These are phyloP conservation scores for Intellagama lesueurii DNA, from an alignment of 2,797 vertebrate species.

Conservation along the genomic window DNA sequence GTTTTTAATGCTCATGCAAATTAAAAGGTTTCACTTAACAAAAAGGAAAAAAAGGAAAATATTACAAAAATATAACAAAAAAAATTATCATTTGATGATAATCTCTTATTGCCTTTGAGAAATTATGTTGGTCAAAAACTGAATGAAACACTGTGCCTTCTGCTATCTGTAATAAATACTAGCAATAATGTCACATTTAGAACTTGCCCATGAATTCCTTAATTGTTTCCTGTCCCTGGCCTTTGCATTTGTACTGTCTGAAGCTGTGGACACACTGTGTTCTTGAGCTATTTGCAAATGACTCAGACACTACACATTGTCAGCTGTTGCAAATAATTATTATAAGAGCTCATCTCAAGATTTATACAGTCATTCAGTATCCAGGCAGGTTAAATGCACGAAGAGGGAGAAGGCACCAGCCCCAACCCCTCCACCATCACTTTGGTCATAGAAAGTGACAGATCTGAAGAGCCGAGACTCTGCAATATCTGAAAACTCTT, in stretches of 20 bases:
- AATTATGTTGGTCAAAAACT: constrained; percentile 10
- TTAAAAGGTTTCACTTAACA: not conserved
- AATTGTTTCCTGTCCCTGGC: not conserved
- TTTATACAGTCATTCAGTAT: too few relatives aligned
- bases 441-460: too few relatives aligned
- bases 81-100: not conserved
- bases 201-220: not conserved
- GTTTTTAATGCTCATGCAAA: not conserved
- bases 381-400: too few relatives aligned
- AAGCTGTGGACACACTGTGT: not conserved
- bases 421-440: too few relatives aligned
- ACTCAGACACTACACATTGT: not conserved
- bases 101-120: constrained; percentile 8
- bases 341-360: not conserved
- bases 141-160: not conserved
- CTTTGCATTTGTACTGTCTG: not conserved
- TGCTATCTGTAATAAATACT: not conserved
- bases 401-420: too few relatives aligned
- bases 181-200: not conserved
- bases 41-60: constrained; percentile 13
- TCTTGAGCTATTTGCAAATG: constrained; percentile 4
- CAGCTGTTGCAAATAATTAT: not conserved
- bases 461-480: too few relatives aligned
- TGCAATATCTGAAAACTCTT: too few relatives aligned
- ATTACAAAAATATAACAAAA: too few relatives aligned